A percentile compares a stretch with the other conserved stretches of the same genome.
Conservation (phyloP, 2,113 vertebrate species). For the Pituophis catenifer region DNA sequence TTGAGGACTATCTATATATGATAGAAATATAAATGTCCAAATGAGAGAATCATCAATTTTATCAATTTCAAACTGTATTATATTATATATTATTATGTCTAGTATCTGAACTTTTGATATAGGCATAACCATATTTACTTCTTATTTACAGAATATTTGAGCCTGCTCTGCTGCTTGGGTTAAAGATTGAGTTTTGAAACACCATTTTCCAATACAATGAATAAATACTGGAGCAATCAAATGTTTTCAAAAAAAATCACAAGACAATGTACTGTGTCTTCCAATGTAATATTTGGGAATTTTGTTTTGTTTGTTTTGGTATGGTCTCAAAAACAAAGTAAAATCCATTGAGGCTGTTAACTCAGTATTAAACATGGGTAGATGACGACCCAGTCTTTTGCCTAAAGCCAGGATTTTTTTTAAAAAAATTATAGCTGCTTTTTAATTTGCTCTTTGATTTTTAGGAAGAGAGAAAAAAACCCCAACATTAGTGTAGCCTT, state of each 20-base stretch:
- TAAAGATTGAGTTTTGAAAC: not conserved
- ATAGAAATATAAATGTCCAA: no score
- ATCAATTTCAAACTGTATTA: no score
- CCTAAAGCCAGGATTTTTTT: not conserved
- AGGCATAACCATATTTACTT: not conserved
- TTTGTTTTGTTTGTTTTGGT: not conserved
- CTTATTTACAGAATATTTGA: not conserved
- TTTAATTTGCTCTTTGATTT: not conserved
- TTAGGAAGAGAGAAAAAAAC: not conserved
- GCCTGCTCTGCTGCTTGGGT: not conserved
- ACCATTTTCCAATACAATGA: not conserved
- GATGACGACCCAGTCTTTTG: not conserved
- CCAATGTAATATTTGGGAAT: not conserved
- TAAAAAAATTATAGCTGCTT: not conserved
- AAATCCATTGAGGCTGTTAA: not conserved
- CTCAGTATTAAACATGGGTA: not conserved
- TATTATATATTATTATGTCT: no score
- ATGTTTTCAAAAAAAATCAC: not conserved
- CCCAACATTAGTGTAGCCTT: not conserved
- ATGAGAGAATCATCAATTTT: no score
- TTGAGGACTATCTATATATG: not conserved
- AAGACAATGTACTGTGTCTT: not conserved
- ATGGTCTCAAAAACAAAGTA: no score
- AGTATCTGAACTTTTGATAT: no score
- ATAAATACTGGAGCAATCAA: not conserved